Conservation (phyloP, 2,888 invertebrate species). For the Agonum fuliginosum region DNA sequence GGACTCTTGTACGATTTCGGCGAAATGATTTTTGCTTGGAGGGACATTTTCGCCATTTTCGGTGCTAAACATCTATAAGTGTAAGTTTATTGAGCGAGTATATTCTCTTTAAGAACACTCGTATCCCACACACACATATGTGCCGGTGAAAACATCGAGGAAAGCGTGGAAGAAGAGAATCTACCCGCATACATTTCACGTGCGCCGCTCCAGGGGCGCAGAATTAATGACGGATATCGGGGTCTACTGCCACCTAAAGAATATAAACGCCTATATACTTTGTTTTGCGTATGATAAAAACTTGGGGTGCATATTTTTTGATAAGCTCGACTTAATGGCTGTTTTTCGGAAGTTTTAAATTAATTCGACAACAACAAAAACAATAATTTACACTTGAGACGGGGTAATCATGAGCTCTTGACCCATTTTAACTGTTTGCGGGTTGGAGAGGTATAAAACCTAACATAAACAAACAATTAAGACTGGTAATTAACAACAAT, state of each 20-base stretch:
- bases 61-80: slow-evolving; percentile 36
- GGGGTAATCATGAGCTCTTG: no score
- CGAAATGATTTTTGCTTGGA: not conserved
- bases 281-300: slow-evolving; percentile 47
- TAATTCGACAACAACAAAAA: slow-evolving; percentile 6
- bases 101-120: slow-evolving; percentile 56
- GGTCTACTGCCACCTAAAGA: slow-evolving; percentile 13
- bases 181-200: slow-evolving; percentile 43
- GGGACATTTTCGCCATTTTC: slow-evolving; percentile 6
- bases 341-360: slow-evolving; percentile 15
- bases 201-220: slow-evolving; percentile 38
- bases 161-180: not conserved
- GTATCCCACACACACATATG: slow-evolving; percentile 55
- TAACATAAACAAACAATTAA: no score
- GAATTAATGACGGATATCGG: slow-evolving; percentile 41
- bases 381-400: no score
- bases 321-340: slow-evolving; percentile 12
- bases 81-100: slow-evolving; percentile 39
- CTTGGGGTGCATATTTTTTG: slow-evolving; percentile 32
- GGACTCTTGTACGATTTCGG: not conserved
- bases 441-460: no score
- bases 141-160: slow-evolving; percentile 7
- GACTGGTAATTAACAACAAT: no score
- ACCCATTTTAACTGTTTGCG: no score
- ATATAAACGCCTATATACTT: slow-evolving; percentile 40